Base-by-base conservation (phyloP, 2,113 vertebrate species). In the Drymodes brunneopygia region DNA sequence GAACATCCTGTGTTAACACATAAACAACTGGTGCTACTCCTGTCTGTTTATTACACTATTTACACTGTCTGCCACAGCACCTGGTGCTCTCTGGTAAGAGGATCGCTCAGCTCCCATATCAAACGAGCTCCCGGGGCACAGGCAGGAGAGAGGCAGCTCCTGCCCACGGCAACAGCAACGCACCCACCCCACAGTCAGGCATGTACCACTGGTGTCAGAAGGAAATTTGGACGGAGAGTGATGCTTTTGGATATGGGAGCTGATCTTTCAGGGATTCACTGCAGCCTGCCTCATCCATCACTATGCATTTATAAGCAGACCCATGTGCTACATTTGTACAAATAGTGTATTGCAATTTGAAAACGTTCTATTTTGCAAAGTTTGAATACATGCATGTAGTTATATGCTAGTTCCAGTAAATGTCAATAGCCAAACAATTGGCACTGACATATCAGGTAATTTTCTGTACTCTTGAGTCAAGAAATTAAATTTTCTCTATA, bases 1-100 rank as follows among this genome's bases (percentile, higher is more conserved):
- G 90, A 90, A 92, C 81, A 92, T 96, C 92, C 92, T 93, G 93
- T 92, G 90, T 93, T 88, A 95, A 36, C 85, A 77, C 90, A 85
- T 10, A 96, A 95, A 95, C 93, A 96, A 92, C 71, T 47, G 71
- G 42, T 15, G 79, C 40, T 88, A 18, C 85, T 81, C 17, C 44
- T 44, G 85, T 27, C 71, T 90, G 79, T 66, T 82, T 79, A 31
- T 65, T 10, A 50, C 93, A 54, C 85, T 80, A 10, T 51, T 80
- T 42, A 38, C 70, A 35, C 4, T 0, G 8, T 77, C 94, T 91
- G 85, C 64, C 81, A 60, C 14, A 10, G 91, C 92, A 91, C 95
- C 86, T 75, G 91, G 92, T 48, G 85, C 85, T 91, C 70, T 2
- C 82, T 4, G 25, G 54, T 18, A 86, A 74, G 74, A 42, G 70